Evolutionary conservation across 2,888 invertebrate species (phyloP).

Genomic region (Dryobotodes eremita): DNA sequence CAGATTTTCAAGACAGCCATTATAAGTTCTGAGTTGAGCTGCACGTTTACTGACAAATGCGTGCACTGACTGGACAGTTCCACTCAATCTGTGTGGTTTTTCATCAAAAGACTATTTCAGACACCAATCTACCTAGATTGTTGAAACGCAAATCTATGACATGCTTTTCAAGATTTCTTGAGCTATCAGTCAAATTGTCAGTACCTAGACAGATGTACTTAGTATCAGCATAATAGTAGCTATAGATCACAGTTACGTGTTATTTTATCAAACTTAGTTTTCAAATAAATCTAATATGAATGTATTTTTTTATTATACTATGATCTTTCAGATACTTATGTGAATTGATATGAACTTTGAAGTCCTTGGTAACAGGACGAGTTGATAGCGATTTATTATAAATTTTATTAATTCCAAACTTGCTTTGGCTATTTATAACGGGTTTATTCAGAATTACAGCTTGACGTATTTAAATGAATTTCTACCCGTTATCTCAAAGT

Average conservation of each 20-base stretch:
- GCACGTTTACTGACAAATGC: no score
- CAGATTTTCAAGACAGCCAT: no score
- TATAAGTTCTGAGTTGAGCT: no score
- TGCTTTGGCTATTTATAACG: background rate
- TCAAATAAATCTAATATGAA: background rate
- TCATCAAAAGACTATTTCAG: no score
- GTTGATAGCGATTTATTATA: background rate
- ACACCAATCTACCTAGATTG: no score
- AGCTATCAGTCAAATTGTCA: background rate
- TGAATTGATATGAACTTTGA: background rate
- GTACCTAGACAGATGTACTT: background rate
- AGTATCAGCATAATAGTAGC: background rate
- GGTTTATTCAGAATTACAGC: slow-evolving; percentile 1
- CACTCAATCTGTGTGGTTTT: no score
- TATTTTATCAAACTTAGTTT: background rate
- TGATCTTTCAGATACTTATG: background rate
- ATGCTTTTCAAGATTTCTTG: slow-evolving; percentile 4
- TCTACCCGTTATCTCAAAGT: slow-evolving; percentile 17
- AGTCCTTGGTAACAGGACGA: background rate
- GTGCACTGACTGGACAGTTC: no score
- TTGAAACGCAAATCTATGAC: slow-evolving; percentile 26
- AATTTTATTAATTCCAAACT: background rate
- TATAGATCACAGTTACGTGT: background rate
- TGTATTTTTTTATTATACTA: background rate
- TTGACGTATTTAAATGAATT: slow-evolving; percentile 18